Evolutionary conservation across 2,113 vertebrate species (phyloP).

Genomic region (Leptocoma aspasia): DNA sequence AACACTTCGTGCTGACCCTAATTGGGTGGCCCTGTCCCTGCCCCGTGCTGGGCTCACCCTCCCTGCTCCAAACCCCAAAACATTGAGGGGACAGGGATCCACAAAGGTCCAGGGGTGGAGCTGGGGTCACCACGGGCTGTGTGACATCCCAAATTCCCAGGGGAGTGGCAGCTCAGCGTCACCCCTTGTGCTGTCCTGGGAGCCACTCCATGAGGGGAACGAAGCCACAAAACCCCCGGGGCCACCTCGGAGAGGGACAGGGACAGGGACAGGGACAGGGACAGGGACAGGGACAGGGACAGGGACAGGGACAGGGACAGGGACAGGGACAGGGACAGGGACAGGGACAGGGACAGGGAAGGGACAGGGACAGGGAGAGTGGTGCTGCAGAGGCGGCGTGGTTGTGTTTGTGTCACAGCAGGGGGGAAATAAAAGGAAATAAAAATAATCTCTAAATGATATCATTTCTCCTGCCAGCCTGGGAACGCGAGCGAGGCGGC

Average conservation of each 20-base stretch:
- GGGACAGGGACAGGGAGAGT: neutral
- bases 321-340: too few relatives aligned
- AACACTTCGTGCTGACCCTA: fast-evolving
- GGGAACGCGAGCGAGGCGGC: neutral
- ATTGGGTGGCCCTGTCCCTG: neutral
- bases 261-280: too few relatives aligned
- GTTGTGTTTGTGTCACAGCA: neutral
- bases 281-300: too few relatives aligned
- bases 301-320: too few relatives aligned
- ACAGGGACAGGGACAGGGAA: too few relatives aligned
- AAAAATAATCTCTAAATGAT: neutral
- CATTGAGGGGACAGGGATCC: fast-evolving
- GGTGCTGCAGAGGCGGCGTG: fast-evolving
- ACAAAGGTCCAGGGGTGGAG: neutral
- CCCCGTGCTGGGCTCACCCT: neutral
- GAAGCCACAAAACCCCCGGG: fast-evolving
- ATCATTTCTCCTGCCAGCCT: neutral
- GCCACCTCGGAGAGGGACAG: neutral
- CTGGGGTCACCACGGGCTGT: fast-evolving
- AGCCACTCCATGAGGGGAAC: fast-evolving
- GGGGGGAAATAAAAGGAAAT: neutral
- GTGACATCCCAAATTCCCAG: neutral
- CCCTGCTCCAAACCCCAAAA: neutral
- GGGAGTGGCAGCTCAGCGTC: neutral
- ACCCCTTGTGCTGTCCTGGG: fast-evolving